These are phyloP conservation scores for Lithophane leautieri DNA, from an alignment of 2,888 invertebrate species.

Conservation along the genomic window DNA sequence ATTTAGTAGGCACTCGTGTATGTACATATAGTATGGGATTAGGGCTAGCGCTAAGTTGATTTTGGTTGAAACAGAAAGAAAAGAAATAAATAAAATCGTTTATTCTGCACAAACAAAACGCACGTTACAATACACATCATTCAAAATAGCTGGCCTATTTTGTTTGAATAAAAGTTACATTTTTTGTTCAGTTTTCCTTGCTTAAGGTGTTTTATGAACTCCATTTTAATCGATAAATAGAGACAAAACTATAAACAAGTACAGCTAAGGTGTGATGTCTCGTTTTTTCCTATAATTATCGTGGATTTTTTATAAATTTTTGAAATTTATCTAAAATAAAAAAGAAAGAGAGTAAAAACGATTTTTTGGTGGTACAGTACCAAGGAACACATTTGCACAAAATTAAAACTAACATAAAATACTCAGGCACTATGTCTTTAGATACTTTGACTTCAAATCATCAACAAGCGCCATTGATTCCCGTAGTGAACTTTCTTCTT, in stretches of 20 bases:
- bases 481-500: not conserved
- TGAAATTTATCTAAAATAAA: not conserved
- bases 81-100: no score
- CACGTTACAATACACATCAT: no score
- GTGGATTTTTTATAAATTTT: not conserved
- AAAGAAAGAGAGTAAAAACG: not conserved
- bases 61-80: not conserved
- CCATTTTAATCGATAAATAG: not conserved
- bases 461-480: no score
- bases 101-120: no score
- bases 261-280: not conserved
- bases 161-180: not conserved
- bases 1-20: not conserved
- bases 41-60: constrained; percentile 23
- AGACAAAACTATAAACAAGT: no score
- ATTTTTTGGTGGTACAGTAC: not conserved
- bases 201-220: not conserved
- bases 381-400: not conserved
- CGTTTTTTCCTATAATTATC: not conserved
- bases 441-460: not conserved
- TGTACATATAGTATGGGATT: not conserved
- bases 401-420: not conserved
- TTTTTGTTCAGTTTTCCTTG: not conserved
- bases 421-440: not conserved
- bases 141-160: not conserved